Base-by-base conservation (phyloP, 2,888 invertebrate species). In the Andrena haemorrhoa region DNA sequence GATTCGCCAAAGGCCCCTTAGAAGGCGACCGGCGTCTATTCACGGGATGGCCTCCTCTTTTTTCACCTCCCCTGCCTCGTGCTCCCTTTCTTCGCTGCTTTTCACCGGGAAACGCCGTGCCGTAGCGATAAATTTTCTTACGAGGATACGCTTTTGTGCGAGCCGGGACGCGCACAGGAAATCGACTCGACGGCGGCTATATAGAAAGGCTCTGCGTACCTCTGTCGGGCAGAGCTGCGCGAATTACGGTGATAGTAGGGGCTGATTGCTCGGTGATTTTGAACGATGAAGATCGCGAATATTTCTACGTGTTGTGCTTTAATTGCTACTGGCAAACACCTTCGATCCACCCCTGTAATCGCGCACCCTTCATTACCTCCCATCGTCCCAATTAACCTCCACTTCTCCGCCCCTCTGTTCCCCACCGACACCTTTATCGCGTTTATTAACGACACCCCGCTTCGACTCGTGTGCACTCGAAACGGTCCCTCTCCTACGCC, bases 1-100 rank as follows among this genome's bases (percentile, higher is more conserved):
- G 81, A 86, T 86, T 81, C 81, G 86, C 84, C 41, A 61, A 64
- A 58, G 77, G 33, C 73, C 61, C 71, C 23, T 72, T 53, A 63
- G 69, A 75, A 63, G 41, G 70, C 65, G 6, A 56, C 75, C 29
- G 76, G 72, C 41, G 81, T 68, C 86, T 75, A 81, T 82, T 82
- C 82, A 82, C 47, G n/a, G 53, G 74, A 82, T 70, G 47, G 80
- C 61, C 64, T 35, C 16, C 12, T 26, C 31, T 6, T 35, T 51
- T 33, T 16, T 10, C 7, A 6, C 10, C n/a, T 49, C 33, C 47
- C 8, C 4, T 33, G 10, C 47, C 49, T 29, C 23, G 23, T 23
- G 23, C 29, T 49, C 49, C 53, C 71, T 73, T 75, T 68, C 81
- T 71, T 53, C 74, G 75, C 8, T 8, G 75, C 81, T 64, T 81